Conservation (phyloP, 2,113 vertebrate genomes). For the Mesembrinibis cayennensis region DNA sequence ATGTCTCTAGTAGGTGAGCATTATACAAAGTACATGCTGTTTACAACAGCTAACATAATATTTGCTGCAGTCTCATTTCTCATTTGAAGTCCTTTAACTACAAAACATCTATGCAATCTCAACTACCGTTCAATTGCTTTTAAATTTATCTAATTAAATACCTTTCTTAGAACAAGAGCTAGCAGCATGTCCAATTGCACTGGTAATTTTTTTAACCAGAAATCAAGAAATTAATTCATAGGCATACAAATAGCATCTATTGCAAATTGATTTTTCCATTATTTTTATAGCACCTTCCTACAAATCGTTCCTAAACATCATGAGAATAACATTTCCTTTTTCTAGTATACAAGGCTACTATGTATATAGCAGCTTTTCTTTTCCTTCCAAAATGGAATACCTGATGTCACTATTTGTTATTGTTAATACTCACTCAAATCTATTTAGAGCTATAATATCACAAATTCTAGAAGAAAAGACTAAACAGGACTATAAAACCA, state of each 20-base stretch:
- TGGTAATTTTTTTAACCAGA: not conserved
- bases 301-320: not conserved
- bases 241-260: not conserved
- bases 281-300: not conserved
- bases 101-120: not conserved
- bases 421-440: constrained; percentile 14
- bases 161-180: not conserved
- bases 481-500: constrained; percentile 43
- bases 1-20: not conserved
- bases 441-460: constrained; percentile 30
- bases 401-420: not conserved
- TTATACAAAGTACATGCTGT: not conserved
- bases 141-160: not conserved
- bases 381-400: not conserved
- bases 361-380: not conserved
- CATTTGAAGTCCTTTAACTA: not conserved
- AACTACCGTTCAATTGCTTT: not conserved
- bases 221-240: not conserved
- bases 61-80: not conserved
- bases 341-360: not conserved
- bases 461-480: constrained; percentile 26
- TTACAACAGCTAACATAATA: not conserved
- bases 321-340: not conserved
- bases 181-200: not conserved
- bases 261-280: not conserved